Percentiles rank a stretch among this genome's conserved stretches.
phyloP scores from a whole-genome alignment of 1,140 invertebrate species.

The Ditylenchus dipsaci region DNA sequence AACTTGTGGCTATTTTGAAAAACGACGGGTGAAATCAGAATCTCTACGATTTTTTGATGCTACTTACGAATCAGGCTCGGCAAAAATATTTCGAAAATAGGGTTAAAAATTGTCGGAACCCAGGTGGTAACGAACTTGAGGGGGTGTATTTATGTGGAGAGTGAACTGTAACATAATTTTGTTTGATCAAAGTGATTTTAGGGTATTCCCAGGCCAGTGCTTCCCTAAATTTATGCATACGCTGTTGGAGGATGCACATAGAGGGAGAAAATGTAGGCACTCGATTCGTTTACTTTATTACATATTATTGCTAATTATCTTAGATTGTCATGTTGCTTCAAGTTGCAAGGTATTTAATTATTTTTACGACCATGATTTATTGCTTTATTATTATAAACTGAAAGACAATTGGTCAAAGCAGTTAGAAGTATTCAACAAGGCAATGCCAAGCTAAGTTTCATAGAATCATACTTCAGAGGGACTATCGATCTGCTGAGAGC shows the following conservation, averaged over 20 bases:
- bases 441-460: constrained; percentile 65
- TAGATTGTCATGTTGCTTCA: constrained; percentile 78
- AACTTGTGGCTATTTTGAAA: too few species aligned
- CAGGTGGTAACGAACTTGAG: too few species aligned
- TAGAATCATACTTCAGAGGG: constrained; percentile 1
- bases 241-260: constrained; percentile 75
- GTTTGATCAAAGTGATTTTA: too few species aligned
- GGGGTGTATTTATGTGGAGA: too few species aligned
- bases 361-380: not conserved
- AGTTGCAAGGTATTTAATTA: constrained; percentile 68
- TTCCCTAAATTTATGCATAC: constrained; percentile 6
- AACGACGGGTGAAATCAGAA: too few species aligned
- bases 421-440: constrained; percentile 71
- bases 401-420: constrained; percentile 62
- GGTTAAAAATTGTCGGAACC: too few species aligned
- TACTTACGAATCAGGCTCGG: too few species aligned
- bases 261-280: constrained; percentile 71
- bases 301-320: not conserved
- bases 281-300: not conserved
- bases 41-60: too few species aligned
- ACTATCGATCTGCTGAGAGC: not conserved
- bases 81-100: too few species aligned
- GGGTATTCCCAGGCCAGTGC: constrained; percentile 66
- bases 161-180: too few species aligned
- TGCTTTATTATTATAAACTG: constrained; percentile 8